A percentile compares a stretch with the other conserved stretches of the same genome.
Conservation (phyloP, 2,113 vertebrate genomes). For the Merops nubicus region DNA sequence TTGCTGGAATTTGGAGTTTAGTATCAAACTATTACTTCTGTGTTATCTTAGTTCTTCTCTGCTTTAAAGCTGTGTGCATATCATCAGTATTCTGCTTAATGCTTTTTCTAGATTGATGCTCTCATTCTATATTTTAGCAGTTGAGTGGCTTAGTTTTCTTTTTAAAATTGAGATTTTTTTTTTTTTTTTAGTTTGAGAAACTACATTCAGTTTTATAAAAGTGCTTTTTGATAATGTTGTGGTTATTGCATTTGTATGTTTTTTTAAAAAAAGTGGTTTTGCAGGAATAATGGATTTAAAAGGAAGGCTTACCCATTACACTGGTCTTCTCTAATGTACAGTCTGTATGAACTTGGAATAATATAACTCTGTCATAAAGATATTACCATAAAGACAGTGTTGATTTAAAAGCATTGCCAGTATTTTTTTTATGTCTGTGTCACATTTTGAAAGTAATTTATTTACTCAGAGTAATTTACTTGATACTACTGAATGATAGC, state of each 20-base stretch:
- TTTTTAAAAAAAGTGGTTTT: not conserved
- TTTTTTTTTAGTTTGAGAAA: not conserved
- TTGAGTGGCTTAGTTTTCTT: not conserved
- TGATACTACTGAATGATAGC: not conserved
- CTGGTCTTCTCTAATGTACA: not conserved
- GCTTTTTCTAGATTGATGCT: not conserved
- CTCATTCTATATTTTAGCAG: not conserved
- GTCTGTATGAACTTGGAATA: not conserved
- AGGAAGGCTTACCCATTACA: not conserved
- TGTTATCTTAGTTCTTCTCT: not conserved
- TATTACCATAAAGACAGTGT: not conserved
- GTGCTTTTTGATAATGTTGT: not conserved
- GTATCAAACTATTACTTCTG: not conserved
- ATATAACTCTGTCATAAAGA: not conserved
- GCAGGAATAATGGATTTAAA: not conserved
- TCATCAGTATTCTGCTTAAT: not conserved
- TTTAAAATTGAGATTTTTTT: not conserved
- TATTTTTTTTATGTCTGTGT: not conserved
- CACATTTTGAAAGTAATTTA: not conserved
- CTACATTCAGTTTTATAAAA: not conserved
- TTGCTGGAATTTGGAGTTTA: not conserved
- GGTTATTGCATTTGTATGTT: not conserved
- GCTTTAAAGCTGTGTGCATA: not conserved
- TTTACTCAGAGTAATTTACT: not conserved
- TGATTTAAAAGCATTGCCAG: not conserved